A percentile compares a stretch with the other conserved stretches of the same genome.
Conservation (phyloP, 2,797 vertebrate species). For the Pyrocephalus nanus region DNA sequence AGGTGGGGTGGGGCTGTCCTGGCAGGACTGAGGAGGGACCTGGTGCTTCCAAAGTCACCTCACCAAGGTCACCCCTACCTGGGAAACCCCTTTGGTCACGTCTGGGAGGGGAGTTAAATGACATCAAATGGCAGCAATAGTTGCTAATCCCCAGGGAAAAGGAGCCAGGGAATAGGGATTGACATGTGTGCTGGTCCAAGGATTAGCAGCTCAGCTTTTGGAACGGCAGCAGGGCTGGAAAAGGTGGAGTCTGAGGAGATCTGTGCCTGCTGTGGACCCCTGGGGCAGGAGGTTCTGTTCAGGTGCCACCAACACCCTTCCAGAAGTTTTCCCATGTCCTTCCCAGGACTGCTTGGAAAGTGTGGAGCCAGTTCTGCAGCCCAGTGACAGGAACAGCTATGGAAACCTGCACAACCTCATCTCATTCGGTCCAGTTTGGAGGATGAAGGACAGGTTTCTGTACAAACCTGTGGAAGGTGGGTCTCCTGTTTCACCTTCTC, state of each 20-base stretch:
- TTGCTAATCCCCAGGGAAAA: not conserved
- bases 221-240: not conserved
- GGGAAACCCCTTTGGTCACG: not conserved
- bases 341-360: constrained; percentile 15
- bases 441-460: not conserved
- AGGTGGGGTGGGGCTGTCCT: not conserved
- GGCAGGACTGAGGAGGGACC: not conserved
- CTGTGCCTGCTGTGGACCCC: not conserved
- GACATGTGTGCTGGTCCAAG: not conserved
- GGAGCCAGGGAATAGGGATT: too few relatives aligned
- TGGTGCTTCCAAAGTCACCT: not conserved
- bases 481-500: not conserved
- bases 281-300: not conserved
- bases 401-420: constrained; percentile 10
- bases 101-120: not conserved
- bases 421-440: constrained; percentile 23
- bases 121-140: not conserved
- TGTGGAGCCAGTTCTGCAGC: not conserved
- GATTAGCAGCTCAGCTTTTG: not conserved
- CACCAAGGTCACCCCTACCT: not conserved
- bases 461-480: not conserved
- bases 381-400: not conserved
- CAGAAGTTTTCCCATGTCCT: not conserved
- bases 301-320: not conserved
- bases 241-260: not conserved